Percentiles rank a stretch among this genome's conserved stretches.
These are phyloP conservation scores for Todus mexicanus DNA, from an alignment of 2,797 vertebrate species.

Conservation along the genomic window DNA sequence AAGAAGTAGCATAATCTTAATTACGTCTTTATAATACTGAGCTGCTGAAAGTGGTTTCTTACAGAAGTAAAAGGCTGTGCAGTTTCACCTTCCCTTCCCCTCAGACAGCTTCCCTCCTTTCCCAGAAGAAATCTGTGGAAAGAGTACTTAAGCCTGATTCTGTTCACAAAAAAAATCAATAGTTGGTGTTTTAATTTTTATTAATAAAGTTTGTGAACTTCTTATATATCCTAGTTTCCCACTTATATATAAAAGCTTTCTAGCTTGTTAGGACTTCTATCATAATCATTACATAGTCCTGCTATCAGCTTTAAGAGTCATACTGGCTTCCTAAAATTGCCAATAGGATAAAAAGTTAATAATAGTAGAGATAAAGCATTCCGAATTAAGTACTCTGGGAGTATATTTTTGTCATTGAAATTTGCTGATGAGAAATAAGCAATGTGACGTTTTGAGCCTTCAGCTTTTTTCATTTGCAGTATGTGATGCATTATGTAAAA, in stretches of 20 bases:
- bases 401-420: slow-evolving; percentile 31
- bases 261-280: not conserved
- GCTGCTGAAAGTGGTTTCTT: not conserved
- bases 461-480: slow-evolving; percentile 17
- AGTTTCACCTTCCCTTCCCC: not conserved
- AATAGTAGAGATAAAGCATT: not conserved
- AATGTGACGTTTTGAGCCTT: not conserved
- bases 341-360: not conserved
- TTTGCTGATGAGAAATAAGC: not conserved
- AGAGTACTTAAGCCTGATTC: not conserved
- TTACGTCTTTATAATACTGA: not conserved
- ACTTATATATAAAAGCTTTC: not conserved
- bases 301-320: not conserved
- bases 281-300: not conserved
- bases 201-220: not conserved
- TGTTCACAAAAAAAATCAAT: not conserved
- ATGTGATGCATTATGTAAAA: not conserved
- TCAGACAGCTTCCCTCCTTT: not conserved
- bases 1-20: not conserved
- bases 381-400: not conserved
- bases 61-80: not conserved
- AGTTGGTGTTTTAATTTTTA: not conserved
- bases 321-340: not conserved
- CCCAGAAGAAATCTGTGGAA: not conserved
- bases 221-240: not conserved